phyloP scores from a whole-genome alignment of 2,797 vertebrate genomes.

The Poeciliopsis infans region DNA sequence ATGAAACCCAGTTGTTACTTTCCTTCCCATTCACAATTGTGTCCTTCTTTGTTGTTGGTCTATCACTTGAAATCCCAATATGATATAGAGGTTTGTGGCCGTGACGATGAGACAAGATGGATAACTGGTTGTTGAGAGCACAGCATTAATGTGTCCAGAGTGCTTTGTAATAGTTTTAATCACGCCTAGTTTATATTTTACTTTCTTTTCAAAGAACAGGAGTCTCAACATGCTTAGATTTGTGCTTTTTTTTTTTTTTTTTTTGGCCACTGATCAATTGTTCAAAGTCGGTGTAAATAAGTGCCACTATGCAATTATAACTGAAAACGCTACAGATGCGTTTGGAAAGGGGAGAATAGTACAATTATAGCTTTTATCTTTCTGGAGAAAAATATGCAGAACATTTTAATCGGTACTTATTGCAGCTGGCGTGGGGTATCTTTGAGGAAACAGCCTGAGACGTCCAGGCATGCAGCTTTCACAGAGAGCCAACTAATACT shows the following conservation, averaged over 20 bases:
- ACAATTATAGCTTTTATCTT: background rate
- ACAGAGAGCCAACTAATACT: background rate
- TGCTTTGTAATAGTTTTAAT: background rate
- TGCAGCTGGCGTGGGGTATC: background rate
- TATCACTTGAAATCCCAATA: background rate
- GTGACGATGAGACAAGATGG: background rate
- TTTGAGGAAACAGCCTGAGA: background rate
- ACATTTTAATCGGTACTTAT: background rate
- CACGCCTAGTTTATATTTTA: background rate
- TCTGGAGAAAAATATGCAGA: background rate
- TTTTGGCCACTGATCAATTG: background rate
- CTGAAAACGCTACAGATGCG: background rate
- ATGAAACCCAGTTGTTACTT: background rate
- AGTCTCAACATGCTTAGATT: background rate
- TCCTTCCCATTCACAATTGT: background rate
- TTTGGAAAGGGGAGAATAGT: background rate
- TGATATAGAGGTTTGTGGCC: background rate
- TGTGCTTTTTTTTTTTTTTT: background rate
- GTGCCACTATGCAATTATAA: background rate
- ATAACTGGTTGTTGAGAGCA: background rate
- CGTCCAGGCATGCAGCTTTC: background rate
- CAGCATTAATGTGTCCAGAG: background rate
- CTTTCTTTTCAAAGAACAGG: background rate
- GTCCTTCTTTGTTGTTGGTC: background rate
- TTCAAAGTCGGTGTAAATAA: background rate